Base-by-base conservation (phyloP, 2,113 vertebrate genomes). In the Lota lota region DNA sequence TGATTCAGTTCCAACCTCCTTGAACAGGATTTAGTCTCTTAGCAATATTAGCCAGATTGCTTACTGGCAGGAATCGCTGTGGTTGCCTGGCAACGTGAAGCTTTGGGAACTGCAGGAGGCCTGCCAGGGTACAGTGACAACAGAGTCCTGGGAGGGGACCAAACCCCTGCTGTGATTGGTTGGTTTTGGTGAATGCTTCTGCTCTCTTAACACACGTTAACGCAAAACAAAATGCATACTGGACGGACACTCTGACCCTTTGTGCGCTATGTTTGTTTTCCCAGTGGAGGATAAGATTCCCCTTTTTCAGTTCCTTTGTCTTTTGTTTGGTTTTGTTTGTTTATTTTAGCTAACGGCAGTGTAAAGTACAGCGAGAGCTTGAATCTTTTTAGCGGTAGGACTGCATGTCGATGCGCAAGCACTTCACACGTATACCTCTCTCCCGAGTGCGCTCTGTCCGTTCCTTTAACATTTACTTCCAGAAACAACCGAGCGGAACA, bases 351-450 rank as follows among this genome's bases (percentile, higher is more conserved):
- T 63, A 77, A 36, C 24, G 64, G 84, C 79, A 69, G 70, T 64
- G 66, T 17, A 61, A 64, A 74, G 72, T 66, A 67, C 73, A 77
- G 73, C 67, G 22, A 79, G 68, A 82, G 73, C 74, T 78, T 72
- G 59, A 81, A 75, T 67, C 53, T 64, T 72, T 47, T 47, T 47
- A 77, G 78, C 67, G 70, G 80, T 84, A 69, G 64, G 82, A 82
- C 80, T 73, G 73, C 76, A 74, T 19, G 73, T 81, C 79, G 74
- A 85, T 59, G 62, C 86, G 74, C 78, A 78, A 92, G 92, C 90
- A 91, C 90, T 92, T 92, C 80, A 88, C 87, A 87, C 63, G 73
- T 76, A 74, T 79, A 87, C 84, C 83, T 47, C 40, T 47, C 40
- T 86, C 84, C 85, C 81, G 75, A 79, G 77, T 85, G 79, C 70